Percentiles rank a stretch among this genome's conserved stretches.
Conservation (phyloP, 2,113 vertebrate species). For the Tursiops truncatus region DNA sequence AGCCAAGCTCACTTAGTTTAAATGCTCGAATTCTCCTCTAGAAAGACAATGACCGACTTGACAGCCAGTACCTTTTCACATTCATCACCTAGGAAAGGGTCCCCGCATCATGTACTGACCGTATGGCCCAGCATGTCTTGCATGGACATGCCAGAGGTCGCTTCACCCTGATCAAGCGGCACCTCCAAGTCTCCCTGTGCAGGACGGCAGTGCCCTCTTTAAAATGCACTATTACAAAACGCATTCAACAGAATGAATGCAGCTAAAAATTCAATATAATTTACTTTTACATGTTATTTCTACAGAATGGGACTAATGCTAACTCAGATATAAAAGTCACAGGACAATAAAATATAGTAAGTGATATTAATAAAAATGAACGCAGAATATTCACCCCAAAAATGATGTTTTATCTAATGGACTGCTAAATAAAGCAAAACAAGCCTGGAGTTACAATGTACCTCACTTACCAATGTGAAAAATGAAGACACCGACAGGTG, state of each 20-base stretch:
- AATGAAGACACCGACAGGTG: background rate
- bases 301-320: background rate
- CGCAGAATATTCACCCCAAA: background rate
- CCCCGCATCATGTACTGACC: background rate
- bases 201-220: background rate
- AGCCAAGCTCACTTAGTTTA: background rate
- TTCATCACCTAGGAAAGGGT: background rate
- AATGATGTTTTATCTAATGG: background rate
- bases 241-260: background rate
- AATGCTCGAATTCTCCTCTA: background rate
- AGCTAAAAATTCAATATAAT: background rate
- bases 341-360: background rate
- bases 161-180: no score
- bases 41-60: background rate
- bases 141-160: background rate
- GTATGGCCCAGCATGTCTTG: background rate
- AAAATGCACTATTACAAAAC: background rate
- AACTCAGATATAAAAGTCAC: background rate
- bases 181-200: background rate
- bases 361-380: background rate
- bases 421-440: background rate
- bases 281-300: background rate
- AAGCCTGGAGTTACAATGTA: background rate
- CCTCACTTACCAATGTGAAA: background rate
- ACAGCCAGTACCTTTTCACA: no score